Base-by-base conservation (phyloP, 1,140 invertebrate genomes). In the Musca vetustissima region DNA sequence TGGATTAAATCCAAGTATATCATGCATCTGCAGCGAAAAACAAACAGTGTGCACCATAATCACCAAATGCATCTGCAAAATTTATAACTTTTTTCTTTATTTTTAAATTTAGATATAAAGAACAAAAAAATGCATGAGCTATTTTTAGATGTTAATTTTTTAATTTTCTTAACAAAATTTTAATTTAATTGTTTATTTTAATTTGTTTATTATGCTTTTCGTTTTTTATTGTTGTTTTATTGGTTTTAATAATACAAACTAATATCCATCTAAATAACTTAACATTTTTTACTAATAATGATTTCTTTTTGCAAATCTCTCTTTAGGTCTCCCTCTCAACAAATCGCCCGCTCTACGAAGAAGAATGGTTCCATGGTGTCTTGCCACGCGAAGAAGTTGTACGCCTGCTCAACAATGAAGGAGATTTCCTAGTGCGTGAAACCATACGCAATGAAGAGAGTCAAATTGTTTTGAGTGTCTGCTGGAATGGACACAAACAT, bases 331-430 rank as follows among this genome's bases (percentile, higher is more conserved):
- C 77, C 53, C 74, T 81, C 8, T 77, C 83, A 15, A 83, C 83
- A 28, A 85, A 86, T 77, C 84, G 88, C 50, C 86, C 88, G 24
- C 82, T 95, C 17, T 90, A 92, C 66, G 93, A 96, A 70, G 93
- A 97, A 83, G 94, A 96, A 82, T 99, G 96, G 96, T 99, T 98
- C 84, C 97, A 99, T 81, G 97, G 97, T 6, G 95, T 98, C 2
- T 78, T 99, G 36, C 97, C 97, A 0, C 85, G 97, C 52, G 96
- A 98, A 83, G 96, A 99, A 85, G 96, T 98, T 2, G 95, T 98
- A 14, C 84, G 95, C 69, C 85, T 98, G 15, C 84, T 98, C 21
- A 89, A 90, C 14, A 89, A 89, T 57, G 93, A 98, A 76, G 96
- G 96, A 1, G 96, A 98, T 80, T 99, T 95, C 83, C 85, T 99